A percentile compares a stretch with the other conserved stretches of the same genome.
Evolutionary conservation across 2,113 vertebrate genomes (phyloP).

Genomic region (Brachionichthys hirsutus): DNA sequence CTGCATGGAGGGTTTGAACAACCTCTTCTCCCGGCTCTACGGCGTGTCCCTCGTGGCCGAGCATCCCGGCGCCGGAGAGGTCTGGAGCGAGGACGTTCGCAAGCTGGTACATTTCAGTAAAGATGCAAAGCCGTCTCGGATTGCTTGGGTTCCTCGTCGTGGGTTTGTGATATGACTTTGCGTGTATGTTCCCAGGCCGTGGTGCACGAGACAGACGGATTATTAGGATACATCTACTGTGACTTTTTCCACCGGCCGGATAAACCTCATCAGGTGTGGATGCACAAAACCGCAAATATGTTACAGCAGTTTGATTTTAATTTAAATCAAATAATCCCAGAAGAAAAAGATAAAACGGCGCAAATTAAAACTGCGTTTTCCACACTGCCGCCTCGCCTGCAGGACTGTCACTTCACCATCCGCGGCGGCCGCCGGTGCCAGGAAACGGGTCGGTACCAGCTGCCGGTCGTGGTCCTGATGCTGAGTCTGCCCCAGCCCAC

Average conservation of each 20-base stretch:
- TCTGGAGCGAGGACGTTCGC: constrained; percentile 92
- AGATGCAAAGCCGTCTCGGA: neutral
- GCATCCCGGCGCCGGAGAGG: constrained; percentile 84
- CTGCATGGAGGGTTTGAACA: constrained; percentile 95
- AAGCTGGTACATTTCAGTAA: constrained; percentile 83
- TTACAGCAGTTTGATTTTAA: no score
- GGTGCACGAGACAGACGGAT: constrained; percentile 92
- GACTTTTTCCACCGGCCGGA: constrained; percentile 92
- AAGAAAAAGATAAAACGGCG: no score
- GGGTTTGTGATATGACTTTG: constrained; percentile 12
- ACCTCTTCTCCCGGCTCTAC: constrained; percentile 85
- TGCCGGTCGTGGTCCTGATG: constrained; percentile 96
- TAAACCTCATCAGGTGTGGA: constrained; percentile 92
- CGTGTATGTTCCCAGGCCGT: constrained; percentile 81
- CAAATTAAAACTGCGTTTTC: neutral
- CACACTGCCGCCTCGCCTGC: neutral
- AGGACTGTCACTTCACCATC: constrained; percentile 99
- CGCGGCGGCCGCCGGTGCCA: constrained; percentile 85
- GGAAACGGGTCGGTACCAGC: constrained; percentile 87
- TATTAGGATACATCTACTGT: constrained; percentile 96
- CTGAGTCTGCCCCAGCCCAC: constrained; percentile 86
- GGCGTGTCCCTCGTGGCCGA: constrained; percentile 89
- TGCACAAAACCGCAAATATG: no score
- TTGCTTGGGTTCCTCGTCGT: neutral
- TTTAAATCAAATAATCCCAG: no score